Percentiles rank a stretch among this genome's conserved stretches.
Evolutionary conservation across 1,140 invertebrate species (phyloP).

Genomic region (Oncopodura yosiiana): DNA sequence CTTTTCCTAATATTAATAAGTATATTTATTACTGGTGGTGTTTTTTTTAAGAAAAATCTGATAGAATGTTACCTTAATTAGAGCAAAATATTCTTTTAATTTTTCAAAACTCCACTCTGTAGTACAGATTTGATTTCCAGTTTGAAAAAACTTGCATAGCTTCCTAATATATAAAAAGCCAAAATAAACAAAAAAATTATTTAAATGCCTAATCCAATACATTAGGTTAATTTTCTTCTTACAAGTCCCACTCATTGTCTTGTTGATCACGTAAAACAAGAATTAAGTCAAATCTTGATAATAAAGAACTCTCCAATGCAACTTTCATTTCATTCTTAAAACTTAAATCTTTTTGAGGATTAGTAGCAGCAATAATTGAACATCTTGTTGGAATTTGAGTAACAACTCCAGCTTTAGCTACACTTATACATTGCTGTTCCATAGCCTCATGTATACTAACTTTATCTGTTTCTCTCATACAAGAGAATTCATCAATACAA

Average conservation of each 20-base stretch:
- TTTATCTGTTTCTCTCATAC: constrained; percentile 67
- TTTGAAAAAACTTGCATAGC: too few species aligned
- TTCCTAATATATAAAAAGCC: constrained; percentile 48
- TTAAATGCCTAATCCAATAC: too few species aligned
- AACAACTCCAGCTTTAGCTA: constrained; percentile 81
- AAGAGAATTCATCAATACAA: constrained; percentile 86
- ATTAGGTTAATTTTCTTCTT: too few species aligned
- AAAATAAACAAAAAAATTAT: constrained; percentile 40
- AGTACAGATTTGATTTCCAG: too few species aligned
- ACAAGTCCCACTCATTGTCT: constrained; percentile 75
- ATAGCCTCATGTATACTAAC: constrained; percentile 82
- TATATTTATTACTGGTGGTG: too few species aligned
- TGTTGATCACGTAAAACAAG: constrained; percentile 66
- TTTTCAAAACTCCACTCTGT: constrained; percentile 56
- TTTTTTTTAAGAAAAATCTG: too few species aligned
- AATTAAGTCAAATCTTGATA: constrained; percentile 84
- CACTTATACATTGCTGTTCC: constrained; percentile 87
- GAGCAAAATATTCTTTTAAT: constrained; percentile 62
- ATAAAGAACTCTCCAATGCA: constrained; percentile 64
- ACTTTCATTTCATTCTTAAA: constrained; percentile 61
- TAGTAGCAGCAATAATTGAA: constrained; percentile 75
- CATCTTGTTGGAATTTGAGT: constrained; percentile 75
- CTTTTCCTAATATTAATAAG: too few species aligned
- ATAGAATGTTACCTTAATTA: constrained; percentile 60
- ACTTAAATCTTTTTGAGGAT: constrained; percentile 68